These are phyloP conservation scores for Varanus salvator DNA, from an alignment of 2,113 vertebrate species.

Conservation along the genomic window DNA sequence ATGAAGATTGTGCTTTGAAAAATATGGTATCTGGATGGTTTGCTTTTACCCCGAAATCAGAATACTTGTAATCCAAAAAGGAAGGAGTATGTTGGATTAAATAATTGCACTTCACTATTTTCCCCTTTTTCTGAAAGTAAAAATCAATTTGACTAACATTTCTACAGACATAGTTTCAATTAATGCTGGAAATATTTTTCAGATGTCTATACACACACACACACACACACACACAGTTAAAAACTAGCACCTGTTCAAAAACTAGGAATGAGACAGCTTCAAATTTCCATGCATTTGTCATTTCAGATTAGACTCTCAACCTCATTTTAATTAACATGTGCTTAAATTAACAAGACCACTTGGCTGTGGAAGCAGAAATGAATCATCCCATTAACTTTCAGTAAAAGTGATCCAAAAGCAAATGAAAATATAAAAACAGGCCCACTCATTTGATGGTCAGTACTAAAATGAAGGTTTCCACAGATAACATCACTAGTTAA, in stretches of 20 bases:
- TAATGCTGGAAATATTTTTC: not conserved
- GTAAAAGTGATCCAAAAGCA: not conserved
- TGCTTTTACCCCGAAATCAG: not conserved
- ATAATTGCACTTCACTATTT: not conserved
- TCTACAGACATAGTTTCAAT: not conserved
- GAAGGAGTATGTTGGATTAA: not conserved
- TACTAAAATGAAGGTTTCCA: not conserved
- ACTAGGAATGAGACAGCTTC: not conserved
- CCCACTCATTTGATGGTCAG: not conserved
- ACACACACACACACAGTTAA: too few relatives aligned
- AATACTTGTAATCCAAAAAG: not conserved
- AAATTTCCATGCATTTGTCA: constrained; percentile 16
- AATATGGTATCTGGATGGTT: not conserved
- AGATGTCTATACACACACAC: too few relatives aligned
- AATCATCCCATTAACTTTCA: constrained; percentile 10
- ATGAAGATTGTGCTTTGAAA: constrained; percentile 1
- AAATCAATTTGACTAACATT: not conserved
- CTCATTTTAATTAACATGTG: constrained; percentile 4
- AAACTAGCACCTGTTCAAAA: constrained; percentile 5
- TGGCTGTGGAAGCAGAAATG: not conserved
- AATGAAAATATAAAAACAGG: not conserved
- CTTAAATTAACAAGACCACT: constrained; percentile 1
- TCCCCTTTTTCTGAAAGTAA: not conserved
- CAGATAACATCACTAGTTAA: not conserved
- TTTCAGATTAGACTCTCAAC: constrained; percentile 17